These are phyloP conservation scores for Drosophila nebulosa DNA, from an alignment of 1,140 invertebrate species.

Conservation along the genomic window DNA sequence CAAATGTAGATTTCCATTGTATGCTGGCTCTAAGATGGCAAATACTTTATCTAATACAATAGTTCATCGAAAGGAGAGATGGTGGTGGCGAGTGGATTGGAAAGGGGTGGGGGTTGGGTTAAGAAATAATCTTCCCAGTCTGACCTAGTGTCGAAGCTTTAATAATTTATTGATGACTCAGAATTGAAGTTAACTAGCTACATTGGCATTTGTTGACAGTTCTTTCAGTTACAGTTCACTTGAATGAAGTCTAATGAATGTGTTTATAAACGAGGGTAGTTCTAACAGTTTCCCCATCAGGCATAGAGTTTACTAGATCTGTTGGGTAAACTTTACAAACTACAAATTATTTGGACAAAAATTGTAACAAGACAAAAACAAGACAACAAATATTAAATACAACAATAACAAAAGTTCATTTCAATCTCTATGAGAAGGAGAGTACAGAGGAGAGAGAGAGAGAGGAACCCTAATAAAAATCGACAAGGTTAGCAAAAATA, in stretches of 20 bases:
- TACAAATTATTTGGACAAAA: constrained; percentile 50
- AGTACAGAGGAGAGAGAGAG: neutral
- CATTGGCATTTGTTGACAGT: constrained; percentile 60
- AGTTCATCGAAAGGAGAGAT: neutral
- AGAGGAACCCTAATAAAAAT: constrained; percentile 63
- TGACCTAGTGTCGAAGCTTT: constrained; percentile 48
- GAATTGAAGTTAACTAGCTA: constrained; percentile 34
- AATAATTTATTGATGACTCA: constrained; percentile 67
- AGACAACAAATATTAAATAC: constrained; percentile 61
- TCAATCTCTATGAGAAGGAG: constrained; percentile 41
- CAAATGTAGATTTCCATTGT: constrained; percentile 67
- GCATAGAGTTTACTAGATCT: neutral
- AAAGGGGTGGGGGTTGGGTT: neutral
- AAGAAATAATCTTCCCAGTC: neutral
- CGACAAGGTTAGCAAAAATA: constrained; percentile 71
- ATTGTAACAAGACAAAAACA: neutral
- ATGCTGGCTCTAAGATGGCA: constrained; percentile 8
- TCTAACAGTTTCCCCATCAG: neutral
- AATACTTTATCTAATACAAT: constrained; percentile 4
- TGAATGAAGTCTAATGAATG: constrained; percentile 39
- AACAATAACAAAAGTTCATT: constrained; percentile 43
- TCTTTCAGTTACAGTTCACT: constrained; percentile 46
- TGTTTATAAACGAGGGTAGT: constrained; percentile 14
- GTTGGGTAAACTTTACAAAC: neutral
- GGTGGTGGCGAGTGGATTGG: no score